Conservation (phyloP, 2,888 invertebrate species). For the Catocala sponsa region DNA sequence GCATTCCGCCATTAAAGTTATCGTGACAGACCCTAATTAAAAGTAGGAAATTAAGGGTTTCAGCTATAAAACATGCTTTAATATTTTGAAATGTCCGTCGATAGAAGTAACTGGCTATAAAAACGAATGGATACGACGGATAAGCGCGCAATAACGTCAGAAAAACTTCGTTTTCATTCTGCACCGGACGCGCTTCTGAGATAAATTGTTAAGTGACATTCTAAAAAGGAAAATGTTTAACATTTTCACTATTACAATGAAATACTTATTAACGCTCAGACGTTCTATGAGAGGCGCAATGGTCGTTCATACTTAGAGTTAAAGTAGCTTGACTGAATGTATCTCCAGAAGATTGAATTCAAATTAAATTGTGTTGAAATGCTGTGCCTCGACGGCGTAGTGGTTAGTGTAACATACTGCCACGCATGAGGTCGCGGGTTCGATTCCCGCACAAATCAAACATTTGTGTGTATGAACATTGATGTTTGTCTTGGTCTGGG, state of each 20-base stretch:
- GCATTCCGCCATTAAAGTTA: conserved; percentile 24
- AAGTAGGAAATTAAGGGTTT: conserved; percentile 43
- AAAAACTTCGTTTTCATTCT: conserved; percentile 22
- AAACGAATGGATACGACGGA: conserved; percentile 13
- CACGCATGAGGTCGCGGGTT: too few relatives aligned
- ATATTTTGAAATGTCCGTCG: conserved; percentile 31
- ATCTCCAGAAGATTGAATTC: too few relatives aligned
- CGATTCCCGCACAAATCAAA: too few relatives aligned
- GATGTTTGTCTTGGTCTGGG: too few relatives aligned
- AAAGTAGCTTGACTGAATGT: too few relatives aligned
- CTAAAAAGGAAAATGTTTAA: conserved; percentile 12
- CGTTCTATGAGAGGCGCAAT: too few relatives aligned
- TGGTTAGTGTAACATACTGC: too few relatives aligned
- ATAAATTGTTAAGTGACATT: conserved; percentile 25
- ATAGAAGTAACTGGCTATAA: conserved; percentile 32
- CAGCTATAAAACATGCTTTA: conserved; percentile 34
- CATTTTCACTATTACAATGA: conserved; percentile 16
- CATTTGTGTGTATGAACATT: too few relatives aligned
- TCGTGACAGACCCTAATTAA: conserved; percentile 45
- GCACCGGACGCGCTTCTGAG: conserved; percentile 20
- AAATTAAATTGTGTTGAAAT: too few relatives aligned
- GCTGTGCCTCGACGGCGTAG: too few relatives aligned
- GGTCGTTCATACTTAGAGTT: too few relatives aligned
- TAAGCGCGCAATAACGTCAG: conserved; percentile 8
- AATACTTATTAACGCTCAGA: conserved; percentile 5